Base-by-base conservation (phyloP, 1,140 invertebrate species). In the Chlorops oryzae region DNA sequence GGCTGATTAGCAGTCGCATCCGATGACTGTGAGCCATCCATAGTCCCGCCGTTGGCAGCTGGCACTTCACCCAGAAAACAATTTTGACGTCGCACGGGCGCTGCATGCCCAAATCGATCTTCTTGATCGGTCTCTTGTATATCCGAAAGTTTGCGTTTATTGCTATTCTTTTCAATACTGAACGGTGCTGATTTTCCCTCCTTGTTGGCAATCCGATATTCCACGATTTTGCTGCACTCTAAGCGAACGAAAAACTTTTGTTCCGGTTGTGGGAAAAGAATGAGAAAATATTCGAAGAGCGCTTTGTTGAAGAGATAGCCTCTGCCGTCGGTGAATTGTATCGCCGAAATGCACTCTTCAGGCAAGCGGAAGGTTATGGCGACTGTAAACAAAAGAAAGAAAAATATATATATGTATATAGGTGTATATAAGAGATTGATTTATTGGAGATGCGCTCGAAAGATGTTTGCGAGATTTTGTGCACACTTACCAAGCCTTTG, bases 11-110 rank as follows among this genome's bases (percentile, higher is more conserved):
- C n/a, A n/a, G n/a, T n/a, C n/a, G n/a, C n/a, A n/a, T n/a, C n/a
- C n/a, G n/a, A n/a, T n/a, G n/a, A n/a, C n/a, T n/a, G n/a, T n/a
- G n/a, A n/a, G n/a, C n/a, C n/a, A n/a, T n/a, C n/a, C n/a, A n/a
- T n/a, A n/a, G n/a, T n/a, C n/a, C n/a, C 15, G 42, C 12, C 34
- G 48, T 13, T 45, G 18, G 39, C 38, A 10, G 25, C 54, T 22
- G 65, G 65, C 15, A 63, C 21, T 6, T 35, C 50, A 22, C 65
- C 65, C 0, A 69, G 38, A 20, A 69, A 69, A 35, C 65, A 68
- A 32, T 69, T 68, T 38, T 68, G 65, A 5, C 65, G 57, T 49
- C 52, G 53, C 10, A 69, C 65, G 3, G 65, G 56, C 3, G 60
- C 62, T 21, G 44, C 47, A 41, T 66, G 59, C n/a, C n/a, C n/a